Percentiles rank a stretch among this genome's conserved stretches.
Conservation (phyloP, 2,113 vertebrate species). For the Catharus bicknelli region DNA sequence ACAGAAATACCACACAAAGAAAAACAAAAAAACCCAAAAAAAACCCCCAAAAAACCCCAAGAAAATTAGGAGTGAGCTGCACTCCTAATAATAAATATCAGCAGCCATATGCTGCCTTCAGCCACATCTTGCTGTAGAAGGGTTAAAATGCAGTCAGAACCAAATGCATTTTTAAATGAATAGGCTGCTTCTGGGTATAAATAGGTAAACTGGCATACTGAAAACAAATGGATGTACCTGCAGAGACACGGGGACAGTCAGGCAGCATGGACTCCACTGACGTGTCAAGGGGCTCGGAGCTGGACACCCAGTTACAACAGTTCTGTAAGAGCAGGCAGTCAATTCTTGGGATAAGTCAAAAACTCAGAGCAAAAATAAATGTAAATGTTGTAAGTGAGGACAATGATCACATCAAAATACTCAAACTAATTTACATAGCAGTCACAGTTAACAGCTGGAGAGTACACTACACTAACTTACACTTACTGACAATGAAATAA, state of each 20-base stretch:
- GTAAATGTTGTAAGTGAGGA: neutral
- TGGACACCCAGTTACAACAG: conserved; percentile 97
- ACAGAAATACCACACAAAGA: neutral
- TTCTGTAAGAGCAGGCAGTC: conserved; percentile 76
- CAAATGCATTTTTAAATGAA: neutral
- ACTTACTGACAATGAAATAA: fast-evolving
- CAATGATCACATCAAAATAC: neutral
- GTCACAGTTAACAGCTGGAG: neutral
- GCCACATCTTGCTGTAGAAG: neutral
- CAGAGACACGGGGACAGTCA: conserved; percentile 93
- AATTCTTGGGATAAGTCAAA: conserved; percentile 11
- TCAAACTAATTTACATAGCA: neutral
- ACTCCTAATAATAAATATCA: neutral
- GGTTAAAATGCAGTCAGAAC: neutral
- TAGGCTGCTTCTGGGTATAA: neutral
- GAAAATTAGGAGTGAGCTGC: neutral
- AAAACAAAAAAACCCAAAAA: no score
- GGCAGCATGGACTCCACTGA: conserved; percentile 92
- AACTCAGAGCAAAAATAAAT: neutral
- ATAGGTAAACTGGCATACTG: neutral
- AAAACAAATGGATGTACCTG: conserved; percentile 79
- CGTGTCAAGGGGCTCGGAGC: conserved; percentile 90
- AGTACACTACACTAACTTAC: neutral
- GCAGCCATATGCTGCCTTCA: neutral
- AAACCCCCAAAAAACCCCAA: no score